Base-by-base conservation (phyloP, 2,797 vertebrate genomes). In the Corythornis leucogaster region DNA sequence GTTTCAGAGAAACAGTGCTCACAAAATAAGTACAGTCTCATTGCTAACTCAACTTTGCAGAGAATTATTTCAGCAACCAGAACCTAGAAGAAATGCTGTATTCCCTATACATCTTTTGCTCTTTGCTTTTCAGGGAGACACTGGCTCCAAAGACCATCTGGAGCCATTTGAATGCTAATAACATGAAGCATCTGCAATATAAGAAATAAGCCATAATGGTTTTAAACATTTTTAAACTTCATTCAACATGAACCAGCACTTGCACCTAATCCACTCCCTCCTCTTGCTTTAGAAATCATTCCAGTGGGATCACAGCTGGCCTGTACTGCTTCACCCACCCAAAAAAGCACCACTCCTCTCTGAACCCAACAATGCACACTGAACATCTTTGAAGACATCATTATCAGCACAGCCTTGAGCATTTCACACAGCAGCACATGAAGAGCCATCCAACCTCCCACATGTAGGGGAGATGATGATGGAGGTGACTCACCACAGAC, bases 351-450 rank as follows among this genome's bases (percentile, higher is more conserved):
- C 1, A 0, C 22, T 77, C n/a, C 14, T 61, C 78, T 78, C 35
- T 55, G 42, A 77, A 66, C 17, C 14, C 54, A 66, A 1, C 0
- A 2, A 77, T 19, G 16, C n/a, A 31, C 1, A 0, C 15, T 46
- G 42, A 59, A 22, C 33, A 66, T 25, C 35, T 45, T 46, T 61
- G 42, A 22, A 71, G 53, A 75, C 8, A 5, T 11, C 17, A n/a
- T 33, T 46, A 24, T 17, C 1, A 1, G 24, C 33, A 66, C 0
- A 0, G n/a, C n/a, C 33, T 15, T 1, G 0, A 61, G 26, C 22
- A 7, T 14, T 48, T 54, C 20, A 75, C 17, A 30, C 6, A 25
- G 40, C 33, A 64, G 18, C 12, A 48, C 0, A 1, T 0, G 2
- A 69, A 64, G 20, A 40, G 51, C 17, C 30, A 48, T 75, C 12